Percentiles rank a stretch among this genome's conserved stretches.
Evolutionary conservation across 2,113 vertebrate species (phyloP).

Genomic region (Aspiorhynchus laticeps): DNA sequence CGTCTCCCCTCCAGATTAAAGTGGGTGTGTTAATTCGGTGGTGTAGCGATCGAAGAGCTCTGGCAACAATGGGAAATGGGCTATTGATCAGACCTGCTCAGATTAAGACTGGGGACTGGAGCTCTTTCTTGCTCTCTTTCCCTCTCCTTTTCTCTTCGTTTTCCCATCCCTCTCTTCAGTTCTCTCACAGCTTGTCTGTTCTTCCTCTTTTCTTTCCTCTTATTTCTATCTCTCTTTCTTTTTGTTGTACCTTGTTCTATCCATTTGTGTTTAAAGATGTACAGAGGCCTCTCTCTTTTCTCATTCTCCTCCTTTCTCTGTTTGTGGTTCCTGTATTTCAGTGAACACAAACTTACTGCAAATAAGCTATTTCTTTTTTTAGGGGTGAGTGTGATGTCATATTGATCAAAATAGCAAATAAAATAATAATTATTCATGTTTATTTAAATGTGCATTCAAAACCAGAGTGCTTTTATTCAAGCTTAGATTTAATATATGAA

Average conservation of each 20-base stretch:
- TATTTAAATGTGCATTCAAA: not conserved
- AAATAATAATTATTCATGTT: not conserved
- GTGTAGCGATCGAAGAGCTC: constrained; percentile 96
- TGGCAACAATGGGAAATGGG: constrained; percentile 99
- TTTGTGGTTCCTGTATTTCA: not conserved
- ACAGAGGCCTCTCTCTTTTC: not conserved
- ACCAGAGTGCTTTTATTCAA: not conserved
- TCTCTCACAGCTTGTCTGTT: constrained; percentile 41
- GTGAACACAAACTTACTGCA: not conserved
- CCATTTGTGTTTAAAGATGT: not conserved
- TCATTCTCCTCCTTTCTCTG: not conserved
- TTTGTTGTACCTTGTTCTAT: constrained; percentile 42
- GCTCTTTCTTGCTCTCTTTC: constrained; percentile 93
- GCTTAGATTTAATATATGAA: not conserved
- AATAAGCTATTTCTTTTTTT: not conserved
- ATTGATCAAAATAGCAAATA: too few species aligned
- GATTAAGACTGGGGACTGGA: constrained; percentile 97
- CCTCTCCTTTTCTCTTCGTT: constrained; percentile 83
- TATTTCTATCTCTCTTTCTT: constrained; percentile 55
- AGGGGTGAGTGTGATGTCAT: too few species aligned
- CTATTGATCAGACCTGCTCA: constrained; percentile 96
- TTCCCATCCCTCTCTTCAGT: constrained; percentile 65
- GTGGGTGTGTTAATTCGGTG: constrained; percentile 95
- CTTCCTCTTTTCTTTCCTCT: constrained; percentile 60
- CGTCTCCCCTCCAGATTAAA: constrained; percentile 93